Evolutionary conservation across 2,113 vertebrate species (phyloP), one percentile per base, ranked within the genome.

Genomic region (Forbesichthys papilliferus): DNA sequence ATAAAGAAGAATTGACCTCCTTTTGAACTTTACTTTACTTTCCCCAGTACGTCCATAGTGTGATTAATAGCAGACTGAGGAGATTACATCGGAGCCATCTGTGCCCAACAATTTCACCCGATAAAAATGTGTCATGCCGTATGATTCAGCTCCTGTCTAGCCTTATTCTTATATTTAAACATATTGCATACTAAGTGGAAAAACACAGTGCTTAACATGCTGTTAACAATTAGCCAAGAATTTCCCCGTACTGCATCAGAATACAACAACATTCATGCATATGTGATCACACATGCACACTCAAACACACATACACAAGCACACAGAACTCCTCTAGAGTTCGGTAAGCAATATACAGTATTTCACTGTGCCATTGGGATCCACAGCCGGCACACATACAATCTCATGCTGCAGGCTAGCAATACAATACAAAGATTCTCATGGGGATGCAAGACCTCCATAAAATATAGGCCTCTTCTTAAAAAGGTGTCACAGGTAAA

Each of bases 51-150:
- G 20, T 75, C 67, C 12, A 64, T 10, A 80, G 34, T 56, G 48
- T 74, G 82, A 92, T 71, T 1, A 84, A 84, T 91, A 87, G 83
- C 83, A 88, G 86, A 85, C 82, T 90, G 71, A 66, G 83, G 74
- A 90, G 91, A 87, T 90, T 93, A 93, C 81, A 92, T 87, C 79
- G 61, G 71, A 51, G 0, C 88, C 91, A 94, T 93, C 91, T 94
- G 92, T 89, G 83, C 84, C 83, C 83, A 83, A 79, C 82, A 83
- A 79, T 92, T 92, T 12, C 51, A 65, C 53, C 77, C 71, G 55
- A 82, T 82, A 48, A 78, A 71, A 91, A 93, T 88, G 74, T 76
- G 86, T 84, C 81, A 86, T 34, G 81, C 52, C 58, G 60, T 57
- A 57, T 52, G 69, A 53, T 48, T 13, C 18, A 16, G 61, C 55